phyloP scores from a whole-genome alignment of 2,888 invertebrate genomes.

The Physocephala rufipes region DNA sequence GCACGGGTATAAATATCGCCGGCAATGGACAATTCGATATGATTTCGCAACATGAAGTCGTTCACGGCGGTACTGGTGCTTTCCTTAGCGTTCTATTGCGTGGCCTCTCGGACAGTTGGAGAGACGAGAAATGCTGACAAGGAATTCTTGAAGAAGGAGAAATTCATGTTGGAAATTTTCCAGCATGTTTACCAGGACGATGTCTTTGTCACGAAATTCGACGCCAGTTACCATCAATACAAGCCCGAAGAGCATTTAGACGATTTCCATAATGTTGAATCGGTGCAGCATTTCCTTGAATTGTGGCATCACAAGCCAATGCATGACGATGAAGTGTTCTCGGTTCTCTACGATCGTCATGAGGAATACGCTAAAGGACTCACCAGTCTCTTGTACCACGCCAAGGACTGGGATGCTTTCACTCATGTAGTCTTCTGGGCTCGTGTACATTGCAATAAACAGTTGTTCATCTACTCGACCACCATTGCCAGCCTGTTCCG shows the following conservation, averaged over 20 bases:
- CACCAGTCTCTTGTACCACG: conserved; percentile 73
- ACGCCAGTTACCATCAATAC: conserved; percentile 69
- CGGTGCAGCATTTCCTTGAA: conserved; percentile 69
- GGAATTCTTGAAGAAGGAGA: conserved; percentile 67
- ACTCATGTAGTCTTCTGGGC: conserved; percentile 76
- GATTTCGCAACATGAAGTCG: conserved; percentile 61
- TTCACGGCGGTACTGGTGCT: conserved; percentile 56
- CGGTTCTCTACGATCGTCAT: conserved; percentile 55
- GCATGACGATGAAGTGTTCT: conserved; percentile 57
- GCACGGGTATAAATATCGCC: conserved; percentile 49
- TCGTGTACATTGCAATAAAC: conserved; percentile 72
- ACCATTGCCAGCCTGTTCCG: conserved; percentile 71
- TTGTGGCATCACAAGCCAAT: conserved; percentile 69
- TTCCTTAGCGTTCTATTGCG: conserved; percentile 52
- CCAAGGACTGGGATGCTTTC: conserved; percentile 80
- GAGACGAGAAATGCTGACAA: conserved; percentile 67
- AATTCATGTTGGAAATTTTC: conserved; percentile 68
- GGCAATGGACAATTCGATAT: conserved; percentile 42
- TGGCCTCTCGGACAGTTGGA: conserved; percentile 52
- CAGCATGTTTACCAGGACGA: conserved; percentile 73
- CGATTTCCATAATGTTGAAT: conserved; percentile 69
- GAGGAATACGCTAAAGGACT: conserved; percentile 71
- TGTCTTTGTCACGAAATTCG: conserved; percentile 57
- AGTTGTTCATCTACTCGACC: conserved; percentile 72
- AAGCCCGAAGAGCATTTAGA: conserved; percentile 70